Conservation (phyloP, 2,113 vertebrate genomes). For the Dinomys branickii region DNA sequence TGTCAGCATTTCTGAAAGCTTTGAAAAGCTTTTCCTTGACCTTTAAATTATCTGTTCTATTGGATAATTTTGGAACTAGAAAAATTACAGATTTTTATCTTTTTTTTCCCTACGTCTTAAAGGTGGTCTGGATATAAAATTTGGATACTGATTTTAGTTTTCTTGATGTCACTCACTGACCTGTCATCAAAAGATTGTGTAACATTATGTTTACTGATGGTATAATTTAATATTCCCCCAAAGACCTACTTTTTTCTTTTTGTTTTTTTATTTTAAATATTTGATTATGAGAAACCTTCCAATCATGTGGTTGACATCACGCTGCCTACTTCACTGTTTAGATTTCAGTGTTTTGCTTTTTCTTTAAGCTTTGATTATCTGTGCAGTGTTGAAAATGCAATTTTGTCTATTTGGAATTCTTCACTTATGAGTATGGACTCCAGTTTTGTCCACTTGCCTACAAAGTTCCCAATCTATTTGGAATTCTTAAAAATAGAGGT, state of each 20-base stretch:
- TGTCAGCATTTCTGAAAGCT: background rate
- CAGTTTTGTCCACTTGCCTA: no score
- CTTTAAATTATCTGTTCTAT: background rate
- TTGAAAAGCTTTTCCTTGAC: background rate
- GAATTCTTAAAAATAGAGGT: background rate
- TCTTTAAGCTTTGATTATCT: conserved; percentile 7
- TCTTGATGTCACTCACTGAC: conserved; percentile 13
- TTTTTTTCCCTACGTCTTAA: conserved; percentile 55
- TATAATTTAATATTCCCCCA: background rate
- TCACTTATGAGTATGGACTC: no score
- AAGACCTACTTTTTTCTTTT: background rate
- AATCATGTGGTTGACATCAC: conserved; percentile 28
- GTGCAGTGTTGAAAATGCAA: conserved; percentile 40
- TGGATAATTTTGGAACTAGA: conserved; percentile 52
- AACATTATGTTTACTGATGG: background rate
- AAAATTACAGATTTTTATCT: conserved; percentile 69
- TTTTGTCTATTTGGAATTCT: conserved; percentile 49
- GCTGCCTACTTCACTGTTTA: background rate
- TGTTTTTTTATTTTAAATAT: background rate
- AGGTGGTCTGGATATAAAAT: conserved; percentile 35
- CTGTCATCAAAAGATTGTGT: conserved; percentile 18
- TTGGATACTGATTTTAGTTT: conserved; percentile 35
- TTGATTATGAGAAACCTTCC: conserved; percentile 29
- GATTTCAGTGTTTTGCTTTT: background rate
- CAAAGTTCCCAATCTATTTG: no score